phyloP scores from a whole-genome alignment of 2,888 invertebrate species.

The Balanococcus diminutus region DNA sequence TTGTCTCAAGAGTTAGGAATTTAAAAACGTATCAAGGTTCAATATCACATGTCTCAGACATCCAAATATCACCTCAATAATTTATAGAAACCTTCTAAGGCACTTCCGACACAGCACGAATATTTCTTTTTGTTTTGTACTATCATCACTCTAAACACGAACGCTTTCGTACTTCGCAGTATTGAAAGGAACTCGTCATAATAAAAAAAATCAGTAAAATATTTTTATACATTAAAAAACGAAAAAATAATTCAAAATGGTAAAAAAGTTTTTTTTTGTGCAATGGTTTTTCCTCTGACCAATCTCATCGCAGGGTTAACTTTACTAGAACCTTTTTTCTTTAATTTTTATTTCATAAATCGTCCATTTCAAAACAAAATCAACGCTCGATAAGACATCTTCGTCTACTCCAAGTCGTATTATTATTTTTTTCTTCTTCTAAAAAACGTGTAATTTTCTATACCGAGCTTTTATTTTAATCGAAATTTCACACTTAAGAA shows the following conservation, averaged over 20 bases:
- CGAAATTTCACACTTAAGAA: background rate
- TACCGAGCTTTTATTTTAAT: background rate
- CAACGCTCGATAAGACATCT: background rate
- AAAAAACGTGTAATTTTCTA: background rate
- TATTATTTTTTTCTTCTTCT: too few species aligned
- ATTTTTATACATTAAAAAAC: too few species aligned
- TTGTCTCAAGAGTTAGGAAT: background rate
- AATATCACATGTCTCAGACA: conserved; percentile 54
- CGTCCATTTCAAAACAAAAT: background rate
- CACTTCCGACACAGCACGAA: conserved; percentile 55
- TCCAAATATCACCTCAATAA: conserved; percentile 50
- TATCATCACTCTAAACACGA: conserved; percentile 24
- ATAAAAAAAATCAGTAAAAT: too few species aligned
- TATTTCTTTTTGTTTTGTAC: conserved; percentile 43
- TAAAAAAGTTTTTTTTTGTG: too few species aligned
- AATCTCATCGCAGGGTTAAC: background rate
- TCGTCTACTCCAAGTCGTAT: background rate
- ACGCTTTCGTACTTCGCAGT: conserved; percentile 5
- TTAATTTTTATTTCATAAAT: too few species aligned
- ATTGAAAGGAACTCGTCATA: conserved; percentile 28
- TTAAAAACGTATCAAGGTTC: conserved; percentile 48
- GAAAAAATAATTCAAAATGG: too few species aligned
- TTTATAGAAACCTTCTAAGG: conserved; percentile 49
- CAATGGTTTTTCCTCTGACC: too few species aligned
- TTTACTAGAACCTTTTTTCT: too few species aligned